These are phyloP conservation scores for Drosophila carrolli DNA, from an alignment of 1,140 invertebrate species.

Conservation along the genomic window DNA sequence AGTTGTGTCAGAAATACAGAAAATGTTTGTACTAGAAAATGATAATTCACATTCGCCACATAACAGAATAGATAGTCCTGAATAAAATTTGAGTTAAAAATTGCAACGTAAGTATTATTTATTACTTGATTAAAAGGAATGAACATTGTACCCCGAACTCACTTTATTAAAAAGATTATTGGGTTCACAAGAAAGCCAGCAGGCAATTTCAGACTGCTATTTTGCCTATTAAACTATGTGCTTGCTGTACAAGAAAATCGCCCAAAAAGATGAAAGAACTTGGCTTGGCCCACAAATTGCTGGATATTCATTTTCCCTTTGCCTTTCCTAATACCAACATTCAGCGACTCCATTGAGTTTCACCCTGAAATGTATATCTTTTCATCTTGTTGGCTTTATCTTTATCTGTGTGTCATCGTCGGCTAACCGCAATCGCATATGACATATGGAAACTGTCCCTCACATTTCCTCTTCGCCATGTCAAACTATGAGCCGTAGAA, in stretches of 20 bases:
- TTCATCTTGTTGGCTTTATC: slow-evolving; percentile 23
- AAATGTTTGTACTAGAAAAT: background rate
- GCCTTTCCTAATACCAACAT: background rate
- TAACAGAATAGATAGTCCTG: background rate
- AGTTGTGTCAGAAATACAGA: background rate
- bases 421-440: slow-evolving; percentile 23
- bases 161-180: background rate
- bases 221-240: background rate
- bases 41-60: background rate
- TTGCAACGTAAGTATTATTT: background rate
- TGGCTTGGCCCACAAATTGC: background rate
- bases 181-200: background rate
- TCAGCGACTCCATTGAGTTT: slow-evolving; percentile 12
- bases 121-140: no score
- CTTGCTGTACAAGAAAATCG: slow-evolving; percentile 5
- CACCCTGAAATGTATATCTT: slow-evolving; percentile 32
- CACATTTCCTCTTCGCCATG: slow-evolving; percentile 4
- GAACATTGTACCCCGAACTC: background rate
- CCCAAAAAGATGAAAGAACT: slow-evolving; percentile 17
- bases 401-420: slow-evolving; percentile 28
- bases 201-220: no score
- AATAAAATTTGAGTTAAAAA: background rate
- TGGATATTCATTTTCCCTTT: slow-evolving; percentile 14
- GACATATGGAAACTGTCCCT: slow-evolving; percentile 19
- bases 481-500: slow-evolving; percentile 46